Conservation (phyloP, 2,888 invertebrate species). For the Cheilosia urbana region DNA sequence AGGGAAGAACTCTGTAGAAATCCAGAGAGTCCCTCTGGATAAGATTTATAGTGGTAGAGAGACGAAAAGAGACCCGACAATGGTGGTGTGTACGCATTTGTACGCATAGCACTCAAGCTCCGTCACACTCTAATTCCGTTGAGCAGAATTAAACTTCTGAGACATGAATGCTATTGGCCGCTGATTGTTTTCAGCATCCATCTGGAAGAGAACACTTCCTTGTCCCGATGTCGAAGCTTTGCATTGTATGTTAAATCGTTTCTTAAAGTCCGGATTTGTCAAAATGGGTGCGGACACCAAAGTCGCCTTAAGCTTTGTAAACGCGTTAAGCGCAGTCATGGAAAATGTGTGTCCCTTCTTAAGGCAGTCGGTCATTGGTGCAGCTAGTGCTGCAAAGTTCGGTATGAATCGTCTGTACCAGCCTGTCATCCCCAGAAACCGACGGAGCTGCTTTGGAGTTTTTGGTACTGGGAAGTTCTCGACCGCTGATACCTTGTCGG, state of each 20-base stretch:
- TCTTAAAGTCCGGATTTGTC: too few species aligned
- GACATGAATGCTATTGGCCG: neutral
- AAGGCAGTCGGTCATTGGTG: neutral
- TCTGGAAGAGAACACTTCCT: neutral
- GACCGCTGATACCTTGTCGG: neutral
- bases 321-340: conserved; percentile 1
- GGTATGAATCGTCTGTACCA: too few species aligned
- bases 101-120: neutral
- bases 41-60: too few species aligned
- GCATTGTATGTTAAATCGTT: neutral
- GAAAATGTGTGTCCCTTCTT: neutral
- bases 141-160: neutral
- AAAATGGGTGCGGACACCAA: too few species aligned
- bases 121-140: neutral
- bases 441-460: neutral
- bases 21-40: too few species aligned
- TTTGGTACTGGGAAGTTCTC: neutral
- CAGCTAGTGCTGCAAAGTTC: too few species aligned
- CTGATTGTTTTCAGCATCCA: neutral
- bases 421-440: neutral
- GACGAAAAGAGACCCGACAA: too few species aligned
- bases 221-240: neutral
- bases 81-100: too few species aligned
- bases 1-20: too few species aligned
- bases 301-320: neutral